These are phyloP conservation scores for Eonycteris spelaea DNA, from an alignment of 2,113 vertebrate species.

Conservation along the genomic window DNA sequence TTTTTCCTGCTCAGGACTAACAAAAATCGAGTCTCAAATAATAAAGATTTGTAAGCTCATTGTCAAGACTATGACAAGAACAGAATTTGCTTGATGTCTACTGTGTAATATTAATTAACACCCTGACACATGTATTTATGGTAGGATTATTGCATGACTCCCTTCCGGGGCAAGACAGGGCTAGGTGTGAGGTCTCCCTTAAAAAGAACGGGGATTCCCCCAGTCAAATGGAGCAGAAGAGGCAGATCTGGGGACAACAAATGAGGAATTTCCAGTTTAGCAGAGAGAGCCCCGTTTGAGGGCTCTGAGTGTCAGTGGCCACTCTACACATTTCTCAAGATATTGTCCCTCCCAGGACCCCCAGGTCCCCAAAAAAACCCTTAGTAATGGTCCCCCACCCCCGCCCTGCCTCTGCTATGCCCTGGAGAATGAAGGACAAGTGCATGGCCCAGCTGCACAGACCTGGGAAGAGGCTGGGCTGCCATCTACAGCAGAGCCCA, in stretches of 20 bases:
- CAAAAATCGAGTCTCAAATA: background rate
- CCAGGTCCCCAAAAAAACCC: accelerated
- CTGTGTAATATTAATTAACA: background rate
- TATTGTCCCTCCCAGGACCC: background rate
- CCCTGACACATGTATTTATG: accelerated
- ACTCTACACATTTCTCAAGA: background rate
- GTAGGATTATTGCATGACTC: accelerated
- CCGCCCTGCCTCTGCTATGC: background rate
- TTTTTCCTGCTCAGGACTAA: background rate
- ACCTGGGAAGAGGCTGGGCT: background rate
- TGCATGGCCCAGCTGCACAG: accelerated
- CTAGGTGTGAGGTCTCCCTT: accelerated
- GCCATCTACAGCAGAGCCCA: background rate
- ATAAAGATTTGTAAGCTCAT: background rate
- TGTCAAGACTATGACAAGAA: background rate
- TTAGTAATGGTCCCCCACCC: too few relatives aligned
- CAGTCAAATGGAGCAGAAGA: background rate
- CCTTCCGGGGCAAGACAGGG: background rate
- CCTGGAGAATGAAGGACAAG: background rate
- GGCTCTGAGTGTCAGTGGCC: accelerated
- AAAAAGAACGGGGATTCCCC: accelerated
- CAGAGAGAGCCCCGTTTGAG: background rate
- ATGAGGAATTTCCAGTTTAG: accelerated
- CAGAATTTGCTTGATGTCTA: background rate
- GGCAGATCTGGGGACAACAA: too few relatives aligned